Evolutionary conservation across 2,888 invertebrate genomes (phyloP).

Genomic region (Epirrhoe alternata): DNA sequence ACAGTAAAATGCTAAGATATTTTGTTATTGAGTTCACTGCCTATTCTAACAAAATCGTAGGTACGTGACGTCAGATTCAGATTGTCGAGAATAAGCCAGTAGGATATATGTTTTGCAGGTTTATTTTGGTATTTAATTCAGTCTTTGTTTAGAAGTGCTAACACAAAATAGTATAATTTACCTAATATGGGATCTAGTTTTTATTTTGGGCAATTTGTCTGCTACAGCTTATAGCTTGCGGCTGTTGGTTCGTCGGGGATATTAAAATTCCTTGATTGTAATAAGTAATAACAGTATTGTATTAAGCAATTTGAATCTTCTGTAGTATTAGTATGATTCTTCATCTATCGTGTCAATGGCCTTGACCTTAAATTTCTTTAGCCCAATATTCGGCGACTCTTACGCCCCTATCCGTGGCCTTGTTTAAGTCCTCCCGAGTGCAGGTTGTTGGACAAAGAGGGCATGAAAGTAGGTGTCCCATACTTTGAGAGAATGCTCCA

Average conservation of each 20-base stretch:
- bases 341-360: too few relatives aligned
- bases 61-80: not conserved
- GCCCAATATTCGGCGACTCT: too few relatives aligned
- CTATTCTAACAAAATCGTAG: too few relatives aligned
- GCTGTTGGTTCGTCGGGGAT: not conserved
- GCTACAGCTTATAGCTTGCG: not conserved
- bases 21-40: too few relatives aligned
- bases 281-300: not conserved
- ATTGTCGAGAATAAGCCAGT: not conserved
- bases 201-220: not conserved
- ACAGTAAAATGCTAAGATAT: too few relatives aligned
- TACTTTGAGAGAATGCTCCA: too few relatives aligned
- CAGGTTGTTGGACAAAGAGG: too few relatives aligned
- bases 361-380: too few relatives aligned
- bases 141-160: slow-evolving; percentile 2
- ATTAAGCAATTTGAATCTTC: not conserved
- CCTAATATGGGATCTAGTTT: not conserved
- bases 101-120: not conserved
- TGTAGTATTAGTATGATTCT: too few relatives aligned
- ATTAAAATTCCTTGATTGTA: not conserved
- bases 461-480: too few relatives aligned
- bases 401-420: too few relatives aligned
- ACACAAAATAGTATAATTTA: slow-evolving; percentile 2
- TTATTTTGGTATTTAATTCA: not conserved
- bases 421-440: too few relatives aligned